Evolutionary conservation across 2,113 vertebrate genomes (phyloP).

Genomic region (Hemiscyllium ocellatum): DNA sequence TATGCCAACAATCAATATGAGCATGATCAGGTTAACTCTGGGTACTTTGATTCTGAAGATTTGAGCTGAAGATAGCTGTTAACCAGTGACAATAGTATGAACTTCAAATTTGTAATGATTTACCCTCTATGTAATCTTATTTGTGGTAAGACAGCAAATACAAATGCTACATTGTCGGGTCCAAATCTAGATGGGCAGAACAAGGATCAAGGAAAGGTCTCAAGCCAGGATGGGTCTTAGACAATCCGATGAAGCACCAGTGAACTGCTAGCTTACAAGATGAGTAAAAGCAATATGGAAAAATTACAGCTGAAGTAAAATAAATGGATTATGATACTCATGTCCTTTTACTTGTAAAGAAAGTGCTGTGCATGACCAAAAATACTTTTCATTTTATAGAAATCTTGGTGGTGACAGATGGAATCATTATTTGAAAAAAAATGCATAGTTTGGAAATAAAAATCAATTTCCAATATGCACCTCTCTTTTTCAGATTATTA

Average conservation of each 20-base stretch:
- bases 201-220: not conserved
- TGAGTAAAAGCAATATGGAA: not conserved
- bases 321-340: not conserved
- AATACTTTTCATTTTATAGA: not conserved
- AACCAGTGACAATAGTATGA: not conserved
- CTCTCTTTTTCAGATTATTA: not conserved
- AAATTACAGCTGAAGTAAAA: not conserved
- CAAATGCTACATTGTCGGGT: not conserved
- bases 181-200: not conserved
- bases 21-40: slow-evolving; percentile 3
- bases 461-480: not conserved
- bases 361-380: not conserved
- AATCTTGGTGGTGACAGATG: not conserved
- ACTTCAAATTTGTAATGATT: not conserved
- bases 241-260: not conserved
- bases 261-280: not conserved
- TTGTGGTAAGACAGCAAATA: not conserved
- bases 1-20: not conserved
- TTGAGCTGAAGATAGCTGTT: not conserved
- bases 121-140: not conserved
- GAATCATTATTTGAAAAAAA: not conserved
- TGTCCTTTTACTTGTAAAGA: not conserved
- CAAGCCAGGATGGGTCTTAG: not conserved
- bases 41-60: not conserved
- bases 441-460: not conserved